Conservation (phyloP, 2,888 invertebrate species). For the Nemapogon koenigi region DNA sequence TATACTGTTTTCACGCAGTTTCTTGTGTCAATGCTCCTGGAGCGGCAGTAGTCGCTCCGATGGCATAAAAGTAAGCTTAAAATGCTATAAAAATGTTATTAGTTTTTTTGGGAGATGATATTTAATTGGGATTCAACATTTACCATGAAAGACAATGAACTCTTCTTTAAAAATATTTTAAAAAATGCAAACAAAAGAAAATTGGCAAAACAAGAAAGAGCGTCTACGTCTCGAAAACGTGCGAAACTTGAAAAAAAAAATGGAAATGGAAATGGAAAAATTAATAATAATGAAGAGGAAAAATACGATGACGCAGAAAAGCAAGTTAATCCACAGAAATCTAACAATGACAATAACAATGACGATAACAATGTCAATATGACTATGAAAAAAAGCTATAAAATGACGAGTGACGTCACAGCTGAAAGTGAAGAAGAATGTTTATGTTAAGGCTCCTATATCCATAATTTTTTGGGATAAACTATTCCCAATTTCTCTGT, state of each 20-base stretch:
- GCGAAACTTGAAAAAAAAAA: not conserved
- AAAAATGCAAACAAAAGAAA: slow-evolving; percentile 9
- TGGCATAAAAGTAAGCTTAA: slow-evolving; percentile 2
- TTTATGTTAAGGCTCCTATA: too few relatives aligned
- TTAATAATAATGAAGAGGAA: too few relatives aligned
- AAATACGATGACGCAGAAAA: too few relatives aligned
- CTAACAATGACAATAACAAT: not conserved
- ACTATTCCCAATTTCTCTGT: too few relatives aligned
- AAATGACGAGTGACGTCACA: not conserved
- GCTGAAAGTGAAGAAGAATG: not conserved
- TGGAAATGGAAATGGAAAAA: too few relatives aligned
- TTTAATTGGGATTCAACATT: slow-evolving; percentile 9
- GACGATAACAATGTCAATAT: not conserved
- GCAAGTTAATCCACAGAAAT: not conserved
- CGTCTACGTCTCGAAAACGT: not conserved
- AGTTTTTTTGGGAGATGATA: slow-evolving; percentile 10
- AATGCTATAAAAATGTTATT: slow-evolving; percentile 11
- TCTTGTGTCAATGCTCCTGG: slow-evolving; percentile 7
- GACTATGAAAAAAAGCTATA: not conserved
- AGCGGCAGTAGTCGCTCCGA: slow-evolving; percentile 5
- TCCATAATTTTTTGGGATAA: too few relatives aligned
- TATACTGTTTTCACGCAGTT: slow-evolving; percentile 5
- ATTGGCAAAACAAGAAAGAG: slow-evolving; percentile 7
- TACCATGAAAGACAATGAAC: slow-evolving; percentile 9
- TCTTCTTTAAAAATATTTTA: slow-evolving; percentile 10